phyloP scores from a whole-genome alignment of 30 jellyfish, hydroid and myxozoan genomes.

The Aurelia sp. region DNA sequence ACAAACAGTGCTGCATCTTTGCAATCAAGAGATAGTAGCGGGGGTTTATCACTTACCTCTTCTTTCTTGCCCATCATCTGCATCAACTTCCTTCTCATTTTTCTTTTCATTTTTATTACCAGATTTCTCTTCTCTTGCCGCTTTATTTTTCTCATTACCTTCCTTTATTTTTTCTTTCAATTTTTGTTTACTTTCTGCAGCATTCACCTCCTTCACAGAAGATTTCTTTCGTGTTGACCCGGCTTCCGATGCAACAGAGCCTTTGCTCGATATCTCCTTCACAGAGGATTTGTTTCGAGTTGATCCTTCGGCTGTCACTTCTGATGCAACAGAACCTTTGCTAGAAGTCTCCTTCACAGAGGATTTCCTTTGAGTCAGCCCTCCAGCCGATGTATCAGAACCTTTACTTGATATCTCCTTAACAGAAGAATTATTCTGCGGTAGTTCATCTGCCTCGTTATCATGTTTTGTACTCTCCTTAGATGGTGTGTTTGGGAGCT shows the following conservation, averaged over 20 bases:
- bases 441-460: not conserved
- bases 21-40: no score
- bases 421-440: constrained; percentile 16
- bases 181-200: constrained; percentile 1
- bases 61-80: not conserved
- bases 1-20: no score
- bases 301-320: not conserved
- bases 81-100: not conserved
- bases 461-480: not conserved
- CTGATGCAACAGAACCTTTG: no score
- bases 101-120: not conserved
- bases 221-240: not conserved
- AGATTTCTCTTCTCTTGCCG: not conserved
- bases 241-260: no score
- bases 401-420: not conserved
- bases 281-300: not conserved
- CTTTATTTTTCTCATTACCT: not conserved
- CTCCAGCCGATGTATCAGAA: not conserved
- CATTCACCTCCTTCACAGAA: not conserved
- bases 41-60: no score
- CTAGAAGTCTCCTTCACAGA: not conserved
- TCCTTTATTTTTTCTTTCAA: constrained; percentile 3
- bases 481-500: constrained; percentile 5
- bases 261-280: no score
- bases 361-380: not conserved